phyloP scores from a whole-genome alignment of 2,113 vertebrate genomes.

The Thalassarche chlororhynchos region DNA sequence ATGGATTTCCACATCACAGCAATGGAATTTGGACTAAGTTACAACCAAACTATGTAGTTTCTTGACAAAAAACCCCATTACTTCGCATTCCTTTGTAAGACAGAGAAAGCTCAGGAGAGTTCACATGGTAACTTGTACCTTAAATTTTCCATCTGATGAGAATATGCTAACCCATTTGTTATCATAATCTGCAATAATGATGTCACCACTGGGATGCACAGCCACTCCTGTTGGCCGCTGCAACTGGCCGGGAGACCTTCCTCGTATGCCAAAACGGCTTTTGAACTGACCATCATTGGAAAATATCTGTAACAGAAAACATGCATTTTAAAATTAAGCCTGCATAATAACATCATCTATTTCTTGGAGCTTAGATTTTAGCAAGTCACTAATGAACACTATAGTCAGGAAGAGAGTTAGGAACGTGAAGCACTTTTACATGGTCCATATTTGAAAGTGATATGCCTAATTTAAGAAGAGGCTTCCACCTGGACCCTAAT shows the following conservation, averaged over 20 bases:
- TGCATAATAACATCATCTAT: not conserved
- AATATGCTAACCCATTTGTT: constrained; percentile 99
- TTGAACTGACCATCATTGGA: constrained; percentile 95
- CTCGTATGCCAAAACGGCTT: constrained; percentile 93
- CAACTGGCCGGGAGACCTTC: constrained; percentile 92
- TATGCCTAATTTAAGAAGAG: not conserved
- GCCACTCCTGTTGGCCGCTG: constrained; percentile 95
- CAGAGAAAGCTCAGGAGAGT: not conserved
- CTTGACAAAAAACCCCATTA: not conserved
- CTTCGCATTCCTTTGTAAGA: not conserved
- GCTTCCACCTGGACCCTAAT: not conserved
- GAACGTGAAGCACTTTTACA: not conserved
- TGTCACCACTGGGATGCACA: constrained; percentile 93
- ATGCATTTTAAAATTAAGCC: not conserved
- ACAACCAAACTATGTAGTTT: not conserved
- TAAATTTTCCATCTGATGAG: constrained; percentile 95
- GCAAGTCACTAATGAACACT: not conserved
- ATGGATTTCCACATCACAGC: not conserved
- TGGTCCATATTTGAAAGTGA: not conserved
- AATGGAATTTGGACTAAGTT: not conserved
- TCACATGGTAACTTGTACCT: constrained; percentile 74
- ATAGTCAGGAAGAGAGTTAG: not conserved
- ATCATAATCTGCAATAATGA: constrained; percentile 97
- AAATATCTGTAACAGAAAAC: constrained; percentile 85
- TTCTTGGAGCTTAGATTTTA: not conserved